Percentiles rank a stretch among this genome's conserved stretches.
Evolutionary conservation across 2,888 invertebrate genomes (phyloP).

Genomic region (Lepeophtheirus nordmannii): DNA sequence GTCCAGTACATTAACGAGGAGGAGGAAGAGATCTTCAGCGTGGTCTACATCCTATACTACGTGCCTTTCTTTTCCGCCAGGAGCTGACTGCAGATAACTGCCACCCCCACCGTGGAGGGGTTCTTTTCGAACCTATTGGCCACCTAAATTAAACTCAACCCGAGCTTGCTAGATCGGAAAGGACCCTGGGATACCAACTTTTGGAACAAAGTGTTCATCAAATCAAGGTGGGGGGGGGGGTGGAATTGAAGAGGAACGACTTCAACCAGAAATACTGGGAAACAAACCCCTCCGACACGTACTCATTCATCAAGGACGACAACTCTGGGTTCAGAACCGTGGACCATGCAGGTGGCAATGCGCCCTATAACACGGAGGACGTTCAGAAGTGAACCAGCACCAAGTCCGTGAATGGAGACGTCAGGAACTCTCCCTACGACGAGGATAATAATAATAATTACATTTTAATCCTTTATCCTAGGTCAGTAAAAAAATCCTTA

Average conservation of each 20-base stretch:
- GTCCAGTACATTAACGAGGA: slow-evolving; percentile 3
- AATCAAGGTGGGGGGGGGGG: no score
- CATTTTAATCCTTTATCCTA: no score
- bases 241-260: neutral
- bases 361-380: neutral
- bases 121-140: slow-evolving; percentile 6
- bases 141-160: neutral
- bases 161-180: neutral
- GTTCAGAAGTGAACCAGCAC: neutral
- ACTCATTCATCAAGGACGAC: neutral
- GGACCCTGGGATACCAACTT: neutral
- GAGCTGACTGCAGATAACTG: slow-evolving; percentile 7
- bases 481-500: no score
- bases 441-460: no score
- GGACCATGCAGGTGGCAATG: no score
- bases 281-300: neutral
- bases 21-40: slow-evolving; percentile 3
- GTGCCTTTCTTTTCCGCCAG: neutral
- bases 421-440: no score
- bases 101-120: neutral
- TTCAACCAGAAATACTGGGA: slow-evolving; percentile 9
- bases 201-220: neutral
- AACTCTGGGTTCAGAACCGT: neutral
- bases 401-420: no score
- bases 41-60: neutral